These are phyloP conservation scores for Chaetophractus vellerosus DNA, from an alignment of 2,797 vertebrate species.

Conservation along the genomic window DNA sequence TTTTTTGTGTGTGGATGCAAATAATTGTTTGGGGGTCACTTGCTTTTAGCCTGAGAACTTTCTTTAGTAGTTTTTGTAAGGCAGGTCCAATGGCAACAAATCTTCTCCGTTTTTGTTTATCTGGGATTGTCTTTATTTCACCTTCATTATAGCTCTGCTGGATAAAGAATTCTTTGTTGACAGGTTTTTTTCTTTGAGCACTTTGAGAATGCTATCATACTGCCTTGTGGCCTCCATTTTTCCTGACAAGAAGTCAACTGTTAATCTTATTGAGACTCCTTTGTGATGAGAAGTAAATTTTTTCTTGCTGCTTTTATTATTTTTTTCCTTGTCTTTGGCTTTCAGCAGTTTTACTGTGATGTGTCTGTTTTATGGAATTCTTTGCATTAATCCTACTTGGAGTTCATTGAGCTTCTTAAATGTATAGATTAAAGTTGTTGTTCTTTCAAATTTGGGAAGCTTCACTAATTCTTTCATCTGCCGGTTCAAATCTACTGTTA, in stretches of 20 bases:
- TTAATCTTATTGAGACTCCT: not conserved
- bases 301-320: not conserved
- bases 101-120: not conserved
- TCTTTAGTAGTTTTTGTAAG: not conserved
- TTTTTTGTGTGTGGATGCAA: not conserved
- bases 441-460: not conserved
- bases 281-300: not conserved
- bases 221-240: not conserved
- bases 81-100: not conserved
- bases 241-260: conserved; percentile 1
- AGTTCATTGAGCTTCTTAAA: not conserved
- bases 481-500: not conserved
- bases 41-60: conserved; percentile 32
- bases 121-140: not conserved
- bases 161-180: conserved; percentile 13
- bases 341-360: not conserved
- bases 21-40: not conserved
- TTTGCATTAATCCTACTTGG: not conserved
- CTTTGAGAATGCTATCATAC: not conserved
- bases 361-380: not conserved
- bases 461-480: conserved; percentile 4
- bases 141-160: not conserved
- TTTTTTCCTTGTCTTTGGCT: conserved; percentile 4
- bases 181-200: not conserved
- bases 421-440: not conserved